These are phyloP conservation scores for Acanthiza pusilla DNA, from an alignment of 2,797 vertebrate species.

Conservation along the genomic window DNA sequence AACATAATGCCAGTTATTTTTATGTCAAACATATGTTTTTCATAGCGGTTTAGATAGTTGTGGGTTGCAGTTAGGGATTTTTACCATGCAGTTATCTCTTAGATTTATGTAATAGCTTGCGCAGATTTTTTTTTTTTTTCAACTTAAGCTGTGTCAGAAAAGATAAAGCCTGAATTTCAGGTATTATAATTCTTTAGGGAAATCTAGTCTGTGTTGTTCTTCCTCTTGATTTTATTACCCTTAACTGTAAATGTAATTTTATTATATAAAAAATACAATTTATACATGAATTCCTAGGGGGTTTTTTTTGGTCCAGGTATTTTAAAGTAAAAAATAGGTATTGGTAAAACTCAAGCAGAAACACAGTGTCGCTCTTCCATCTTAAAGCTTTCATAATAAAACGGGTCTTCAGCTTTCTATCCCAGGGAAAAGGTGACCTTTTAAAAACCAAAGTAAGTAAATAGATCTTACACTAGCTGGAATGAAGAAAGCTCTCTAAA, in stretches of 20 bases:
- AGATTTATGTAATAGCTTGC: constrained; percentile 64
- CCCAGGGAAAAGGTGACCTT: constrained; percentile 30
- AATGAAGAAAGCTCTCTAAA: background rate
- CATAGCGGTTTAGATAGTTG: constrained; percentile 51
- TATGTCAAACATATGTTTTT: constrained; percentile 59
- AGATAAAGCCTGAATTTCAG: constrained; percentile 12
- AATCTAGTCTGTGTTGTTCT: background rate
- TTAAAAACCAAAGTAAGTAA: constrained; percentile 36
- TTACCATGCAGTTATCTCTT: constrained; percentile 50
- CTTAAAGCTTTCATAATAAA: background rate
- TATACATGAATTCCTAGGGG: background rate
- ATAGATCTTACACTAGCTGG: background rate
- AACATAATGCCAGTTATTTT: constrained; percentile 58
- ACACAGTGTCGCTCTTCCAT: background rate
- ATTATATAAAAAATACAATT: background rate
- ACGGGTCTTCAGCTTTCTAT: background rate
- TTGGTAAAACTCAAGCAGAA: background rate
- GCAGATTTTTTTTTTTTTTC: background rate
- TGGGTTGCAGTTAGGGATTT: constrained; percentile 61
- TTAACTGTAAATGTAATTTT: background rate
- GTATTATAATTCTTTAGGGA: constrained; percentile 7
- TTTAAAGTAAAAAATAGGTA: background rate
- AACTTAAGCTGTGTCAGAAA: constrained; percentile 14
- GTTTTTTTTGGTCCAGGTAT: background rate
- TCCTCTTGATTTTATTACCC: background rate